Conservation (phyloP, 1,140 invertebrate genomes). For the Physella acuta region DNA sequence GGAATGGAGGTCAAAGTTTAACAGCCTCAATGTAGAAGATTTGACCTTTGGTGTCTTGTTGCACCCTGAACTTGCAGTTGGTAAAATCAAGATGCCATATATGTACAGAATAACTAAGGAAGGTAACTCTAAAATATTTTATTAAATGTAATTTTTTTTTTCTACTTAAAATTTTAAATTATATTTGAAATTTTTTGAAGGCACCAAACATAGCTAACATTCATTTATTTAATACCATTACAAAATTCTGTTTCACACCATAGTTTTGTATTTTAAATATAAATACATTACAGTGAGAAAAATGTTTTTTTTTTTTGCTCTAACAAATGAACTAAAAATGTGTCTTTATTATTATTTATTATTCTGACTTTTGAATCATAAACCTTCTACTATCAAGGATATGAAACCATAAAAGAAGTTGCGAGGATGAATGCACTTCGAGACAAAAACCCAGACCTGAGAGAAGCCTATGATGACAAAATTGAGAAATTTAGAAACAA, state of each 20-base stretch:
- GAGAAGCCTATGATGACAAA: constrained; percentile 46
- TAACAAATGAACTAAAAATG: too few species aligned
- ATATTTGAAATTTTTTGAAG: too few species aligned
- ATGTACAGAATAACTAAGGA: neutral
- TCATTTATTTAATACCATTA: too few species aligned
- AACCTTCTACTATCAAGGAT: too few species aligned
- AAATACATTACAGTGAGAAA: too few species aligned
- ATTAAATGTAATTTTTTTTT: neutral
- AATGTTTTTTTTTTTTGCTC: too few species aligned
- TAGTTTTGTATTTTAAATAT: too few species aligned
- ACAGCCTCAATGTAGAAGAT: neutral
- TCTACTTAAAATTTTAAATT: too few species aligned
- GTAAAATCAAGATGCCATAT: neutral
- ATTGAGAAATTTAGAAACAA: constrained; percentile 32
- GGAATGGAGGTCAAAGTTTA: neutral
- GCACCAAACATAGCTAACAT: too few species aligned
- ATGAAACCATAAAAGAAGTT: neutral
- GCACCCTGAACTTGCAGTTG: neutral
- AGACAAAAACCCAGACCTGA: constrained; percentile 47
- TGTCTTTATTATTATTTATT: too few species aligned
- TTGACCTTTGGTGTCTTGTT: neutral
- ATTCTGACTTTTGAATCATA: too few species aligned
- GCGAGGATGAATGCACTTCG: constrained; percentile 24
- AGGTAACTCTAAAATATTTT: neutral
- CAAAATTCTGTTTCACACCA: too few species aligned